Percentiles rank a stretch among this genome's conserved stretches.
These are phyloP conservation scores for Vanessa atalanta DNA, from an alignment of 1,140 invertebrate species.

Conservation along the genomic window DNA sequence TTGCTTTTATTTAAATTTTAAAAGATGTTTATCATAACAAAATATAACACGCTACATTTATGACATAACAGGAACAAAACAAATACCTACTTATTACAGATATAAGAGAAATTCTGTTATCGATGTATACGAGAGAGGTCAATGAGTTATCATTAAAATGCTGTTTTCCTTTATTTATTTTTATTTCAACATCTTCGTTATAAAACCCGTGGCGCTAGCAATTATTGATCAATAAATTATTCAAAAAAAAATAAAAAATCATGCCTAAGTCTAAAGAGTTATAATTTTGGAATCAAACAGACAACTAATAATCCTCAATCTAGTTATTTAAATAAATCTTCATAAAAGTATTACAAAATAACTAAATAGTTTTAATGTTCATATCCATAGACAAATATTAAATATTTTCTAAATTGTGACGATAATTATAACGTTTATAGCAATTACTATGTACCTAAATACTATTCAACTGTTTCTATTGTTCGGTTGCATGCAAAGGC, in stretches of 20 bases:
- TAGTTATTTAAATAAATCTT: too few species aligned
- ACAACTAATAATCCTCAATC: too few species aligned
- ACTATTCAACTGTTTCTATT: neutral
- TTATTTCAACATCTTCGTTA: constrained; percentile 28
- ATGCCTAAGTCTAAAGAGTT: too few species aligned
- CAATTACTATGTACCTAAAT: constrained; percentile 1
- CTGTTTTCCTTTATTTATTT: constrained; percentile 32
- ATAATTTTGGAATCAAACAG: too few species aligned
- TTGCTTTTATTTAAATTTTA: neutral
- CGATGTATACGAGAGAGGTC: constrained; percentile 27
- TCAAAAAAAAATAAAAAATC: too few species aligned
- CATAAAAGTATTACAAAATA: too few species aligned
- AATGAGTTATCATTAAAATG: constrained; percentile 28
- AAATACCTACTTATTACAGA: neutral
- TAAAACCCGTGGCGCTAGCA: neutral
- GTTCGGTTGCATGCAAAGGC: neutral
- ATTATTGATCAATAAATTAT: neutral
- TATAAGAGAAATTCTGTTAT: constrained; percentile 30
- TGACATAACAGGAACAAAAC: constrained; percentile 2
- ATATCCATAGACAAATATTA: too few species aligned
- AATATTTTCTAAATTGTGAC: neutral
- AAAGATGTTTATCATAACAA: neutral
- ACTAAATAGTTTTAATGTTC: too few species aligned
- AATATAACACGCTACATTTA: neutral
- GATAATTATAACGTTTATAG: constrained; percentile 11